phyloP scores from a whole-genome alignment of 53 echinoderm and acorn worm genomes.

The Apostichopus leukothele region DNA sequence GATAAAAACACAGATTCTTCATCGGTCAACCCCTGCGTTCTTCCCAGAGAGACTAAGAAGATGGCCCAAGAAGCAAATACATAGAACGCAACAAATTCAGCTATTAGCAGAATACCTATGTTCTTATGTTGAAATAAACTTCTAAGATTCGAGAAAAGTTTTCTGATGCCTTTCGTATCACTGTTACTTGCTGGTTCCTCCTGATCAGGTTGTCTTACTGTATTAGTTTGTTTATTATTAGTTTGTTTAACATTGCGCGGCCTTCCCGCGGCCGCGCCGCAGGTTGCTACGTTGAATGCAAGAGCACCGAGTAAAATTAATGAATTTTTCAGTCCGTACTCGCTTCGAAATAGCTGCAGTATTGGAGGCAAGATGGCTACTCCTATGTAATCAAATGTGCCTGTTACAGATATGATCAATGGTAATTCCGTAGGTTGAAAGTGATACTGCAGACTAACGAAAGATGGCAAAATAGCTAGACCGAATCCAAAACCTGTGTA shows the following conservation, averaged over 20 bases:
- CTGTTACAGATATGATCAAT: not conserved
- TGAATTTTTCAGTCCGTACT: conserved; percentile 1
- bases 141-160: too few species aligned
- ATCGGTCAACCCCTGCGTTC: conserved; percentile 12
- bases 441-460: not conserved
- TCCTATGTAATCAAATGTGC: conserved; percentile 21
- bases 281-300: not conserved
- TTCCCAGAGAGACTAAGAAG: conserved; percentile 15
- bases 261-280: not conserved
- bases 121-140: conserved; percentile 17
- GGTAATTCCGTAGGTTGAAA: not conserved
- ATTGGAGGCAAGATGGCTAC: conserved; percentile 4
- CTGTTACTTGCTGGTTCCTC: too few species aligned
- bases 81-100: not conserved
- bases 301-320: conserved; percentile 10
- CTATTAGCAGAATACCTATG: not conserved
- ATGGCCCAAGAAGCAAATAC: conserved; percentile 19
- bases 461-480: not conserved
- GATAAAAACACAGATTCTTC: not conserved
- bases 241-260: too few species aligned
- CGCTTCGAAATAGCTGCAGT: conserved; percentile 3
- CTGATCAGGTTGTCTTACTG: not conserved
- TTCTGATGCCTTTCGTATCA: too few species aligned
- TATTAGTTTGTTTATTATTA: too few species aligned
- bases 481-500: not conserved